These are phyloP conservation scores for Monochamus saltuarius DNA, from an alignment of 1,140 invertebrate genomes.

Conservation along the genomic window DNA sequence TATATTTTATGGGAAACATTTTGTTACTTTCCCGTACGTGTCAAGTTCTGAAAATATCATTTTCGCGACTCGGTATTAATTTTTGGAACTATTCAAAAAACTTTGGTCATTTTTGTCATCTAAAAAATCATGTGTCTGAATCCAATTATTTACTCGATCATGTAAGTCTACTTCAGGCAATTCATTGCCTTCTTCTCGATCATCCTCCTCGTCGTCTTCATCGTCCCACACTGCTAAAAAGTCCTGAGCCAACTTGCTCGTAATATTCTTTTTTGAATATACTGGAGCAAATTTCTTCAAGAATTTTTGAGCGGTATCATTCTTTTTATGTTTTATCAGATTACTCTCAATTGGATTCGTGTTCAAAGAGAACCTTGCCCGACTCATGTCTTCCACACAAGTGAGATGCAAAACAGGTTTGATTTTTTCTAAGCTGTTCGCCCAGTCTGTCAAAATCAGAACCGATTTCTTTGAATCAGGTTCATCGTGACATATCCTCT, in stretches of 20 bases:
- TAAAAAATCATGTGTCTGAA: constrained; percentile 6
- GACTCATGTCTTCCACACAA: constrained; percentile 1
- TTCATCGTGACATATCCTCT: constrained; percentile 10
- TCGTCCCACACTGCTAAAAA: constrained; percentile 17
- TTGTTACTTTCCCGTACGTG: too few relatives aligned
- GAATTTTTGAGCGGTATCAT: constrained; percentile 1
- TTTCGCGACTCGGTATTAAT: too few relatives aligned
- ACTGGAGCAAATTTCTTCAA: constrained; percentile 1
- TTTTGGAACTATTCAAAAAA: too few relatives aligned
- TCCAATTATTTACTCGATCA: constrained; percentile 13
- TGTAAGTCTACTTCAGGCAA: constrained; percentile 3
- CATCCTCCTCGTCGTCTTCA: constrained; percentile 8
- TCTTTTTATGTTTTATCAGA: neutral
- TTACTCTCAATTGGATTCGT: neutral
- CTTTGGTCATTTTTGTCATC: neutral
- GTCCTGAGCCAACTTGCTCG: constrained; percentile 8
- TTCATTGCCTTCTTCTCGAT: neutral
- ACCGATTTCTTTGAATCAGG: neutral
- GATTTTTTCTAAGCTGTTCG: neutral
- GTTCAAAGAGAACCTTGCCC: constrained; percentile 7
- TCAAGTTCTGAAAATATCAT: too few relatives aligned
- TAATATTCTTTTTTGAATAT: neutral
- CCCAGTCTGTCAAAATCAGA: neutral
- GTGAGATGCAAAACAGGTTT: neutral
- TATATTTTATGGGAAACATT: too few relatives aligned